A percentile compares a stretch with the other conserved stretches of the same genome.
Conservation (phyloP, 37 sponge, comb jelly and placozoan species). For the Aplysina aerophoba region DNA sequence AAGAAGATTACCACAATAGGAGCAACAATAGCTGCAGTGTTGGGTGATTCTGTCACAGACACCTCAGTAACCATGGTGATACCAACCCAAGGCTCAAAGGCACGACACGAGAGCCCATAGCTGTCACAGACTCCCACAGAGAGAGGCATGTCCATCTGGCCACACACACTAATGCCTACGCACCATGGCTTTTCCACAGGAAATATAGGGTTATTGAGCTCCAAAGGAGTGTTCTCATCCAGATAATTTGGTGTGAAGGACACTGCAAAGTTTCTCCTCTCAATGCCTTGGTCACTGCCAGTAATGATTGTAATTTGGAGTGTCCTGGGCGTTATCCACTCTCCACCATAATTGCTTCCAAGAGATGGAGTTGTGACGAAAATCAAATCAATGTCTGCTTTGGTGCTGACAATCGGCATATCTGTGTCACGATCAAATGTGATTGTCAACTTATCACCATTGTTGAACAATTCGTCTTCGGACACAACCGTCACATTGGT, state of each 20-base stretch:
- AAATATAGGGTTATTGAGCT: background rate
- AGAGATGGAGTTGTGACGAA: conserved; percentile 71
- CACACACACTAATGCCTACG: conserved; percentile 86
- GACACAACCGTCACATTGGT: conserved; percentile 50
- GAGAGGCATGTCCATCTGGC: background rate
- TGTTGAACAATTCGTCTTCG: conserved; percentile 51
- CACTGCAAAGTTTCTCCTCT: conserved; percentile 42
- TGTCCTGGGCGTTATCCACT: conserved; percentile 55
- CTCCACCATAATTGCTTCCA: conserved; percentile 69
- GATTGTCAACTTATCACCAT: conserved; percentile 76
- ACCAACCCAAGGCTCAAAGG: conserved; percentile 39
- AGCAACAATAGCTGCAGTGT: conserved; percentile 41
- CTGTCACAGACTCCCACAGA: conserved; percentile 77
- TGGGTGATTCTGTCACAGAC: conserved; percentile 18
- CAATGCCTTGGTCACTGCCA: background rate
- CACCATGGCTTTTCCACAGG: conserved; percentile 71
- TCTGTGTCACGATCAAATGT: conserved; percentile 68
- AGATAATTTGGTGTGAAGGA: conserved; percentile 70
- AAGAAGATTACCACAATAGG: conserved; percentile 57
- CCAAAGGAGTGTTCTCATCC: conserved; percentile 18
- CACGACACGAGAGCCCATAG: conserved; percentile 74
- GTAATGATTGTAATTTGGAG: conserved; percentile 72
- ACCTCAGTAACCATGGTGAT: conserved; percentile 46
- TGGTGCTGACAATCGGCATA: conserved; percentile 61
- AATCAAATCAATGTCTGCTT: conserved; percentile 69